phyloP scores from a whole-genome alignment of 2,113 vertebrate genomes.

The Paracanthobrama guichenoti region DNA sequence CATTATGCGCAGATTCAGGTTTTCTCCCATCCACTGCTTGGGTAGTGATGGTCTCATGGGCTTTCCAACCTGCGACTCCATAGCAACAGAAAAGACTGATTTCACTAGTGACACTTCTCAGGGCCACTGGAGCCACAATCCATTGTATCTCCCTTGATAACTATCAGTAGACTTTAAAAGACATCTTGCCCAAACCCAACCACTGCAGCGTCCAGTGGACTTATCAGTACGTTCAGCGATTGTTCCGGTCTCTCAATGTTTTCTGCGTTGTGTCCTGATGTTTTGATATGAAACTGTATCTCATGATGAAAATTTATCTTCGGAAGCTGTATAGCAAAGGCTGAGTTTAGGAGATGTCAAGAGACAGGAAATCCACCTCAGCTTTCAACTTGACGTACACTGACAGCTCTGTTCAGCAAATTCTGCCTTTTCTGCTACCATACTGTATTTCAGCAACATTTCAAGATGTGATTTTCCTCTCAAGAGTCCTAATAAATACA shows the following conservation, averaged over 20 bases:
- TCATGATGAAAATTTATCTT: background rate
- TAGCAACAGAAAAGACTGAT: constrained; percentile 60
- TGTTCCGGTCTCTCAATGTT: background rate
- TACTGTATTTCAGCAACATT: constrained; percentile 4
- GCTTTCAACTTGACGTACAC: constrained; percentile 27
- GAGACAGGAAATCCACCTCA: constrained; percentile 22
- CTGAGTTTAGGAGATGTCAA: background rate
- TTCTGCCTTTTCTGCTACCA: constrained; percentile 1
- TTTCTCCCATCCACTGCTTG: constrained; percentile 43
- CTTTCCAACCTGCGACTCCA: constrained; percentile 53
- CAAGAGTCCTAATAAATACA: constrained; percentile 26
- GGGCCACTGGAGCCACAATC: constrained; percentile 43
- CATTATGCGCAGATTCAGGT: constrained; percentile 52
- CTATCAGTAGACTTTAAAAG: constrained; percentile 37
- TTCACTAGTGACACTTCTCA: constrained; percentile 49
- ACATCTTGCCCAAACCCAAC: background rate
- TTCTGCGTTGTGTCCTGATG: background rate
- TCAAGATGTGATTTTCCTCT: constrained; percentile 15
- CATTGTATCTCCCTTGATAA: constrained; percentile 43
- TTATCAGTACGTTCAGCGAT: background rate
- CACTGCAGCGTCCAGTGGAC: constrained; percentile 1
- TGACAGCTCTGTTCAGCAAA: constrained; percentile 14
- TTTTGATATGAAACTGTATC: background rate
- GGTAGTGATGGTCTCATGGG: constrained; percentile 53
- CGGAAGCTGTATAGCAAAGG: background rate